Evolutionary conservation across 2,888 invertebrate genomes (phyloP), one percentile per base, ranked within the genome.

Genomic region (Galeopsomyia nigrocyanea): DNA sequence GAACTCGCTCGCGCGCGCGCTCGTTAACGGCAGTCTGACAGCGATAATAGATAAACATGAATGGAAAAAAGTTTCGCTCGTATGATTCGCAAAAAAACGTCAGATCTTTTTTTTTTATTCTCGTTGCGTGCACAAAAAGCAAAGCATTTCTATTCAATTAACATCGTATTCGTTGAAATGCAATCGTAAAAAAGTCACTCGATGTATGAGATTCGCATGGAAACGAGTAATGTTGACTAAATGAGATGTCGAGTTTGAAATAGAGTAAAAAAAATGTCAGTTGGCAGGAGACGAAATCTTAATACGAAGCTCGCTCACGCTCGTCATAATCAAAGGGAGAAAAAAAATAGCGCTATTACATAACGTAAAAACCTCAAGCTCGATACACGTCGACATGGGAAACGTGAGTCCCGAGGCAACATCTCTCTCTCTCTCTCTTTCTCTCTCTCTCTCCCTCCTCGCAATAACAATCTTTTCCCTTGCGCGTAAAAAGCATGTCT

Each of bases 21-120:
- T 71, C 55, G 70, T 65, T 60, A 65, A 65, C 60, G 60, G 61
- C 19, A 61, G 53, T 19, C 47, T 17, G 16, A 47, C 26, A n/a
- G 31, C 53, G 53, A 60, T 71, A 64, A 64, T 64, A 58, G 70
- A 70, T 70, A 70, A 70, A 71, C 70, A 71, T 26, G 65, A 56
- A 62, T 56, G 17, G 62, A 56, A 68, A 49, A 71, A 60, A 65
- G 70, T 70, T 70, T 65, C 2, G 22, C 22, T 13, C 50, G 13
- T 7, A 26, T 17, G 46, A 58, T 26, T 46, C 19, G 16, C 47
- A 47, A 16, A 49, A 31, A 68, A 49, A 57, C 19, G 31, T 9
- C 39, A 19, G 5, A 16, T 10, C 53, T 26, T n/a, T 61, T 68
- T 68, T 68, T 60, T 68, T 60, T 53, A 53, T 68, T 61, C 39